These are phyloP conservation scores for Amiota communis DNA, from an alignment of 2,888 invertebrate genomes.

Conservation along the genomic window DNA sequence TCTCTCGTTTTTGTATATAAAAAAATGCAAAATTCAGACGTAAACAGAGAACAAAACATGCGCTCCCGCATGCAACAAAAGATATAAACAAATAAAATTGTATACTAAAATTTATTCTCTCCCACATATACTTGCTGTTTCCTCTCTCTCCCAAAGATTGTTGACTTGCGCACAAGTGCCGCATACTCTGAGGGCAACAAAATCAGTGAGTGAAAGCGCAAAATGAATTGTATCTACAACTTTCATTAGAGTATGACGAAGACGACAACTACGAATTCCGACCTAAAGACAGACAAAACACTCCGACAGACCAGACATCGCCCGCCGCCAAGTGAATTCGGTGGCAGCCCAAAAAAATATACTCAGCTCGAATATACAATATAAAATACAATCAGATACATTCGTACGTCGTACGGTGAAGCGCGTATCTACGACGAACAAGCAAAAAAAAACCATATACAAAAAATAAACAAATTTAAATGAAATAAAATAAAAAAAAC, in stretches of 20 bases:
- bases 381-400: constrained; percentile 24
- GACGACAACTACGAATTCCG: constrained; percentile 22
- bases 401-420: constrained; percentile 43
- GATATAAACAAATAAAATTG: constrained; percentile 25
- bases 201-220: constrained; percentile 34
- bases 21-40: constrained; percentile 16
- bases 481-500: not conserved
- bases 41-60: constrained; percentile 19
- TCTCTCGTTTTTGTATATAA: not conserved
- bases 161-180: constrained; percentile 2
- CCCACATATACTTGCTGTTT: not conserved
- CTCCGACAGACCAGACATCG: constrained; percentile 24
- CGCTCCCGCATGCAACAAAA: not conserved
- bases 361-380: constrained; percentile 40
- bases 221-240: constrained; percentile 49
- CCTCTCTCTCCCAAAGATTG: not conserved
- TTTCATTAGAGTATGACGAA: constrained; percentile 50
- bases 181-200: constrained; percentile 24
- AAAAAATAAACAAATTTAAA: constrained; percentile 45
- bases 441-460: constrained; percentile 14
- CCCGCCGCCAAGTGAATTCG: no score
- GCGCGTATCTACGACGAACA: constrained; percentile 44
- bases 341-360: constrained; percentile 43
- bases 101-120: not conserved
- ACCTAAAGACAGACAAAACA: constrained; percentile 27